A percentile compares a stretch with the other conserved stretches of the same genome.
These are phyloP conservation scores for Eunapius fragilis DNA, from an alignment of 37 sponge, comb jelly and placozoan genomes.

Conservation along the genomic window DNA sequence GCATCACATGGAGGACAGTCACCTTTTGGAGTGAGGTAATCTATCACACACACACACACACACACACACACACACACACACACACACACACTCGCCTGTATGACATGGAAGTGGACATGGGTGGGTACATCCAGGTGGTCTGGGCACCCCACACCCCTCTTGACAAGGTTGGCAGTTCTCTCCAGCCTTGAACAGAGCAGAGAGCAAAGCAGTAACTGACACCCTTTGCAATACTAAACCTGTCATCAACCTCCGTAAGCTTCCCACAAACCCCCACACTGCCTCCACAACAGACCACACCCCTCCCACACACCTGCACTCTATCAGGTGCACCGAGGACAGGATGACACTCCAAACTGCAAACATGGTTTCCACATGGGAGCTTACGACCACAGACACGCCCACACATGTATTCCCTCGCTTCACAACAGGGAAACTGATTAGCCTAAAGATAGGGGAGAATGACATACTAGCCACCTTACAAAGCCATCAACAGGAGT, in stretches of 20 bases:
- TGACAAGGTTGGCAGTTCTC: slow-evolving; percentile 75
- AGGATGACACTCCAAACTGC: slow-evolving; percentile 68
- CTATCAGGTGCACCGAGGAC: slow-evolving; percentile 45
- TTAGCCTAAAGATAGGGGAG: neutral
- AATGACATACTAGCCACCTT: too few species aligned
- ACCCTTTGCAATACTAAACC: too few species aligned
- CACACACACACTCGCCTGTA: slow-evolving; percentile 39
- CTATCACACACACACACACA: neutral
- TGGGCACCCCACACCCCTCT: slow-evolving; percentile 44
- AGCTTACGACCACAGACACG: slow-evolving; percentile 73
- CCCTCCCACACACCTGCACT: slow-evolving; percentile 10
- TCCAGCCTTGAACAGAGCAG: slow-evolving; percentile 48
- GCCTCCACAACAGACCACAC: neutral
- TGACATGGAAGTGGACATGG: slow-evolving; percentile 75
- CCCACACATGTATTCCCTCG: slow-evolving; percentile 61
- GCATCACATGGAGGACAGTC: slow-evolving; percentile 61
- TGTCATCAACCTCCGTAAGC: neutral
- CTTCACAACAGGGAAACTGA: slow-evolving; percentile 43
- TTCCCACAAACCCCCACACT: too few species aligned
- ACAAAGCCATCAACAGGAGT: too few species aligned
- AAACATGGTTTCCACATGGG: slow-evolving; percentile 79
- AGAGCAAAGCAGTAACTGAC: too few species aligned
- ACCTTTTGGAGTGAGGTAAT: slow-evolving; percentile 10
- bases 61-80: neutral
- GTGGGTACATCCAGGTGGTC: slow-evolving; percentile 75